phyloP scores from a whole-genome alignment of 2,888 invertebrate genomes.

The Spilarctia lutea region DNA sequence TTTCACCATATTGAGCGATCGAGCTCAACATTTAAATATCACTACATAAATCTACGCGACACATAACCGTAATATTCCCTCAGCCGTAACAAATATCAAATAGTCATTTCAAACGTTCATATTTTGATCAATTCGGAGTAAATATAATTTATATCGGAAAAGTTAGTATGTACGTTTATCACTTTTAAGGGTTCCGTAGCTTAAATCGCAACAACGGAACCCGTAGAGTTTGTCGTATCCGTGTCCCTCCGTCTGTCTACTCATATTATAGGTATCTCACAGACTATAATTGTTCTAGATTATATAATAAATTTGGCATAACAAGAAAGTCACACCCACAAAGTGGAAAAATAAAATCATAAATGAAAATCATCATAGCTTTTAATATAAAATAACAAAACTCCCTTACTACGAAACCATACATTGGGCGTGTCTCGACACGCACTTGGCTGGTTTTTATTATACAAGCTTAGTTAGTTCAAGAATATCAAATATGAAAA shows the following conservation, averaged over 20 bases:
- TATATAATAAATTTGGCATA: no score
- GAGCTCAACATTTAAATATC: constrained; percentile 60
- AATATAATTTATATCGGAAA: constrained; percentile 23
- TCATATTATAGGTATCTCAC: no score
- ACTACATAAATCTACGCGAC: constrained; percentile 48
- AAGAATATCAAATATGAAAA: constrained; percentile 26
- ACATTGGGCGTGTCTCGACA: no score
- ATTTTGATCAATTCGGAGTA: constrained; percentile 30
- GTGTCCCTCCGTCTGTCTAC: no score
- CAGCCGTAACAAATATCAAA: constrained; percentile 36
- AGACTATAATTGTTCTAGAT: no score
- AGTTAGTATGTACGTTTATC: constrained; percentile 12
- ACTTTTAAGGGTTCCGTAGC: constrained; percentile 10
- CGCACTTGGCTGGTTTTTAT: constrained; percentile 1
- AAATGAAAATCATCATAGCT: no score
- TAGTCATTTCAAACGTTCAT: constrained; percentile 24
- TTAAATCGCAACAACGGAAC: no score
- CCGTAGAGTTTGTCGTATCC: no score
- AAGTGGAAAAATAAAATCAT: no score
- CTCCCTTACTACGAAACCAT: no score
- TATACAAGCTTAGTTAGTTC: constrained; percentile 17
- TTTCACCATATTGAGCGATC: constrained; percentile 77
- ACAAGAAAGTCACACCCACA: no score
- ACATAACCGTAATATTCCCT: constrained; percentile 33
- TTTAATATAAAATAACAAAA: no score